Evolutionary conservation across 2,113 vertebrate genomes (phyloP).

Genomic region (Toxostoma redivivum): DNA sequence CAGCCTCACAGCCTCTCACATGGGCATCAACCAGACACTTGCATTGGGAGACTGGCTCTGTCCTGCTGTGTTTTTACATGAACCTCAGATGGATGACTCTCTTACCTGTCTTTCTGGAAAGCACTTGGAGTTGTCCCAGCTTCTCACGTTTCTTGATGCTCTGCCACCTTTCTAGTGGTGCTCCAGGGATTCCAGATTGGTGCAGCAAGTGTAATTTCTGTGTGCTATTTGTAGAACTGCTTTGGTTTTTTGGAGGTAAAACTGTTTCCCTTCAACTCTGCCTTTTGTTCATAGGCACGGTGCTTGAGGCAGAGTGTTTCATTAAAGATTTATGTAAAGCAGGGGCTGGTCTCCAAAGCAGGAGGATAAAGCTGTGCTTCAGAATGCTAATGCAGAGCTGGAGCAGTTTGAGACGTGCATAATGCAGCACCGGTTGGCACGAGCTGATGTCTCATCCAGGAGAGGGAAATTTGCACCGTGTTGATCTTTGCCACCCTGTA

Average conservation of each 20-base stretch:
- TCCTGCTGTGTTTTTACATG: not conserved
- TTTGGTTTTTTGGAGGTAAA: slow-evolving; percentile 48
- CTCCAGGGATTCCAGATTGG: not conserved
- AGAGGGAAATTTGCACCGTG: not conserved
- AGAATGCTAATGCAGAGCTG: slow-evolving; percentile 47
- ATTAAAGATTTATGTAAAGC: slow-evolving; percentile 72
- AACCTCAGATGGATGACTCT: not conserved
- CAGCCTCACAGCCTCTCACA: fast-evolving
- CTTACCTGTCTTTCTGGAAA: not conserved
- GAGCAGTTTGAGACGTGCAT: not conserved
- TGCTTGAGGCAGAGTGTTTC: slow-evolving; percentile 64
- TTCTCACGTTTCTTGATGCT: not conserved
- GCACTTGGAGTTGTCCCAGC: not conserved
- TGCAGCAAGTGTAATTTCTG: slow-evolving; percentile 11
- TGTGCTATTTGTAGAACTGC: slow-evolving; percentile 7
- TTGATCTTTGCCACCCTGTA: not conserved
- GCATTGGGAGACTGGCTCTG: not conserved
- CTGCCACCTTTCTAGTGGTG: not conserved
- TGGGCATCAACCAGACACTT: not conserved
- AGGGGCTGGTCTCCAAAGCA: slow-evolving; percentile 61
- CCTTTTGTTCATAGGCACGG: slow-evolving; percentile 37
- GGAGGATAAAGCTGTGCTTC: slow-evolving; percentile 33
- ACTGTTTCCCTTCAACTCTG: slow-evolving; percentile 53
- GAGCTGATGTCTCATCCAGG: not conserved
- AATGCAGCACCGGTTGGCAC: not conserved